Base-by-base conservation (phyloP, 2,113 vertebrate genomes). In the Etia nguti region DNA sequence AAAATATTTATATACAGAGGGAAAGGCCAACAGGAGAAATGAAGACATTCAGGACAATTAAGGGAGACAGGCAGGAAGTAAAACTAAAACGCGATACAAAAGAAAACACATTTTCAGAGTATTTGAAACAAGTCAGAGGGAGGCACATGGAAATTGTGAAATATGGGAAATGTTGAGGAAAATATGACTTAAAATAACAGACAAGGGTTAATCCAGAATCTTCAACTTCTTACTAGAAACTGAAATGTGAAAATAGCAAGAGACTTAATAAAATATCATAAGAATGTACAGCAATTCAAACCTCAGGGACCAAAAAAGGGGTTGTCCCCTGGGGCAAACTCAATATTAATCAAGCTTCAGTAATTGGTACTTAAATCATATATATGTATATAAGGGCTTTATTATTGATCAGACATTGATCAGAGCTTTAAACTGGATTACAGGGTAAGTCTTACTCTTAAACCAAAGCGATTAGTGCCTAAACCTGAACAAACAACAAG, bases 221-320 rank as follows among this genome's bases (percentile, higher is more conserved):
- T 65, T 36, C 60, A 38, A 36, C 31, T 36, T 65, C 7, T 65
- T 36, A 36, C 60, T 36, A n/a, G 31, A 36, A 65, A 12, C 60
- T 65, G 60, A 65, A 65, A 65, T 65, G 31, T 5, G 60, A 65
- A 65, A 65, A 65, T 18, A 65, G 60, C 10, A 62, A 62, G 59
- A 62, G 29, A 0, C 18, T 62, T 62, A 31, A 62, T 62, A 62
- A 36, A 62, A 62, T 62, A 36, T 12, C 59, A n/a, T n/a, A 12
- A 62, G 31, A 62, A 62, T 62, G 59, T 34, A 62, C 11, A 60
- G 9, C 16, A 60, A 60, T 20, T 20, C 29, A 60, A 60, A 60
- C 16, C 29, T 34, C 0, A 0, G 57, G 29, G 29, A 36, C 34
- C 29, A 6, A 34, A 60, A 34, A 0, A 34, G 59, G 15, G 29